phyloP scores from a whole-genome alignment of 2,797 vertebrate genomes.

The Morelia viridis region DNA sequence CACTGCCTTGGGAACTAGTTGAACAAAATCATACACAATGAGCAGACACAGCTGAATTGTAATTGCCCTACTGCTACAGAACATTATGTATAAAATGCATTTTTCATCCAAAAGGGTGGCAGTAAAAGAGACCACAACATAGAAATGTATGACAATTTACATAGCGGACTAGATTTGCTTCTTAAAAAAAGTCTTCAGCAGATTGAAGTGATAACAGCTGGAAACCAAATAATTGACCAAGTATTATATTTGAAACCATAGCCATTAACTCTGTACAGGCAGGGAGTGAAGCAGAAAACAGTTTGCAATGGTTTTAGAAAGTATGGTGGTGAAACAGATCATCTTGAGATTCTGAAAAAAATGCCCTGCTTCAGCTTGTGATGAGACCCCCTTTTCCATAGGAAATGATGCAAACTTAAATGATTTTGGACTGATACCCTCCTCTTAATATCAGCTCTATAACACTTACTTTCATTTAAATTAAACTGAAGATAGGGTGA shows the following conservation, averaged over 20 bases:
- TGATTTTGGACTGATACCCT: slow-evolving; percentile 48
- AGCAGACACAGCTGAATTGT: slow-evolving; percentile 60
- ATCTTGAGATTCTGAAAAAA: slow-evolving; percentile 42
- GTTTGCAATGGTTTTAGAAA: slow-evolving; percentile 62
- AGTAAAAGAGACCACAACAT: slow-evolving; percentile 78
- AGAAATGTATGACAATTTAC: slow-evolving; percentile 72
- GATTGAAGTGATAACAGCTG: slow-evolving; percentile 67
- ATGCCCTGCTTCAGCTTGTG: slow-evolving; percentile 42
- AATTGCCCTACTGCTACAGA: slow-evolving; percentile 59
- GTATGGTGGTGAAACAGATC: slow-evolving; percentile 56
- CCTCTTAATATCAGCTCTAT: slow-evolving; percentile 47
- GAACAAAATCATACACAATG: slow-evolving; percentile 39
- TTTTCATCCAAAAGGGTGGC: slow-evolving; percentile 77
- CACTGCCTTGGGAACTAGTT: slow-evolving; percentile 25
- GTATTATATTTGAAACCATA: slow-evolving; percentile 54
- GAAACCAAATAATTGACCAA: slow-evolving; percentile 65
- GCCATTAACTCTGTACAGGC: slow-evolving; percentile 62
- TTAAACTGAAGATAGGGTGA: slow-evolving; percentile 35
- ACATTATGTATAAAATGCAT: slow-evolving; percentile 75
- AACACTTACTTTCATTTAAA: slow-evolving; percentile 32
- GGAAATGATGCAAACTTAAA: slow-evolving; percentile 76
- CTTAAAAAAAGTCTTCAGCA: slow-evolving; percentile 72
- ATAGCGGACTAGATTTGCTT: slow-evolving; percentile 67
- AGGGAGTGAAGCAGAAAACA: slow-evolving; percentile 65
- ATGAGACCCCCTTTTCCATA: slow-evolving; percentile 74